Base-by-base conservation (phyloP, 1,140 invertebrate species). In the Nilaparvata lugens region DNA sequence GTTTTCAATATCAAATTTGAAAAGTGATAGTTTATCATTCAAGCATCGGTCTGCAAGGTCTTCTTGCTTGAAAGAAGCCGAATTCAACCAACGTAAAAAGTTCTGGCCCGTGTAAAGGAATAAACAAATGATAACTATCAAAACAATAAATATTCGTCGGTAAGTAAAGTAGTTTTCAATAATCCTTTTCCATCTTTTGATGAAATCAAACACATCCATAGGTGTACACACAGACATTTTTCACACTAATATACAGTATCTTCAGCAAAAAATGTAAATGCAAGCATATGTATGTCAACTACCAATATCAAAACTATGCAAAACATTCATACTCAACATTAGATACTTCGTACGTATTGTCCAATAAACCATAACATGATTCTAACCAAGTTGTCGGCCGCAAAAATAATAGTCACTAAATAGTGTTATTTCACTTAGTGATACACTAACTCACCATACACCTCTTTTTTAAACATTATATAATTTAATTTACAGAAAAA, bases 21-120 rank as follows among this genome's bases (percentile, higher is more conserved):
- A 85, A 55, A 78, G 77, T 38, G 75, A 75, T 60, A 88, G 65
- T 45, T 81, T 80, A 64, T 84, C 83, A 42, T 78, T 76, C 64
- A 88, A 78, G 68, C 86, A 88, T 56, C 77, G 70, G 62, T 80
- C 79, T 56, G 82, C 78, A 19, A 79, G 79, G 65, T 79, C 82
- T 83, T 45, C 7, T 24, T 40, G n/a, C 52, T 52, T 24, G 13
- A 61, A 62, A 56, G 35, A 58, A 9, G n/a, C 56, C 5, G 40
- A 58, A 38, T 28, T 62, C 40, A 57, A 57, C 43, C 35, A 52
- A 62, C 21, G 52, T 45, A 35, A 52, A 52, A 48, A 43, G 28
- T 52, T 23, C 9, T 16, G 25, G 18, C 14, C 35, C 18, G 53
- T 48, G 38, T 24, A 56, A 7, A 61, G 18, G 24, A 52, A 60